These are phyloP conservation scores for Bradysia coprophila DNA, from an alignment of 1,140 invertebrate species.

Conservation along the genomic window DNA sequence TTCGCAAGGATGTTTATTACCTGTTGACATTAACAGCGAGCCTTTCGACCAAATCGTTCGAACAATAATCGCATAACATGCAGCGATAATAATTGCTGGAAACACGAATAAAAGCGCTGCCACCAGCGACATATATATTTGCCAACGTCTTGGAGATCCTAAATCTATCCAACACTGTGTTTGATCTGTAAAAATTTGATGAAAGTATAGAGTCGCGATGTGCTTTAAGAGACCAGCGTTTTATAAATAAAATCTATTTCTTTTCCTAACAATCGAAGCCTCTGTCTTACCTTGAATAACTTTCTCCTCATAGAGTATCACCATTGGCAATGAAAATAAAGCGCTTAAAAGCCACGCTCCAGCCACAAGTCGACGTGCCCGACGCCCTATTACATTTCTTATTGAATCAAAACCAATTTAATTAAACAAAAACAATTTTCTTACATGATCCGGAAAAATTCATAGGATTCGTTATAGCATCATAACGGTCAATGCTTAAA, in stretches of 20 bases:
- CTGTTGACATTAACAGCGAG: conserved; percentile 29
- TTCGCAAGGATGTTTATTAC: conserved; percentile 9
- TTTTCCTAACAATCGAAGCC: too few species aligned
- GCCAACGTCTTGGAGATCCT: conserved; percentile 54
- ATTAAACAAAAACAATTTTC: conserved; percentile 23
- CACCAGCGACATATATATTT: conserved; percentile 74
- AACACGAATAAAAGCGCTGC: conserved; percentile 68
- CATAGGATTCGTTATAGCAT: conserved; percentile 89
- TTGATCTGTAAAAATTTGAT: conserved; percentile 30
- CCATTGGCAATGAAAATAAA: conserved; percentile 65
- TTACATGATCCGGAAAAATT: conserved; percentile 86
- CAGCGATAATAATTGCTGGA: conserved; percentile 76
- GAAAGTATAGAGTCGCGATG: conserved; percentile 1
- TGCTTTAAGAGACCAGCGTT: too few species aligned
- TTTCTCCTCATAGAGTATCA: conserved; percentile 67
- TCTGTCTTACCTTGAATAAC: conserved; percentile 45
- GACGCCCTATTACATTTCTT: conserved; percentile 40
- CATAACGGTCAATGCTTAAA: conserved; percentile 83
- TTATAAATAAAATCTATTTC: too few species aligned
- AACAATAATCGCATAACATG: conserved; percentile 83
- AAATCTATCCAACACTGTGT: conserved; percentile 85
- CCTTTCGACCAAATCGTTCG: conserved; percentile 78
- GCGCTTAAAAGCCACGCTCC: conserved; percentile 69
- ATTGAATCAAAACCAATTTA: not conserved
- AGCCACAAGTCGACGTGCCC: conserved; percentile 57